These are phyloP conservation scores for Penaeus japonicus DNA, from an alignment of 1,140 invertebrate genomes.

Conservation along the genomic window DNA sequence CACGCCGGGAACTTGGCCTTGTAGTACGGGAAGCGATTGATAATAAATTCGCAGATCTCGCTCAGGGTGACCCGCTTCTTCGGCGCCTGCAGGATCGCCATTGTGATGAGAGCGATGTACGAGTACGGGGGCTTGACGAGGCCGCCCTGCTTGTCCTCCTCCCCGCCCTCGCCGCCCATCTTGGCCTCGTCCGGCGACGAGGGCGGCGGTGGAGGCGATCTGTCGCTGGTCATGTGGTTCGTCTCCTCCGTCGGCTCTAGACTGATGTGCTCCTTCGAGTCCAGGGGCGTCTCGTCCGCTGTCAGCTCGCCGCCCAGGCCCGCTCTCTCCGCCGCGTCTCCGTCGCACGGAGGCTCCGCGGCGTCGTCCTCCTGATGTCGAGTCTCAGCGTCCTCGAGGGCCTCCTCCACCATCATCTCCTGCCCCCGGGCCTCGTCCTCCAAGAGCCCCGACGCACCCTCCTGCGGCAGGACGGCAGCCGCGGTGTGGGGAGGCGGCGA, in stretches of 20 bases:
- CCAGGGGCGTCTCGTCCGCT: neutral
- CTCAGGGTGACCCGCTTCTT: conserved; percentile 96
- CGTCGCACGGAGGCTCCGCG: neutral
- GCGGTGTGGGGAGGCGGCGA: neutral
- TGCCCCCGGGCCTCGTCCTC: neutral
- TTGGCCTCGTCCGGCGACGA: conserved; percentile 10
- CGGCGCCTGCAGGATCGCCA: conserved; percentile 96
- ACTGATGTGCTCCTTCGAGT: neutral
- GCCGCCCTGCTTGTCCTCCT: conserved; percentile 61
- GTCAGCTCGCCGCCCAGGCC: neutral
- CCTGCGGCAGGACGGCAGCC: neutral
- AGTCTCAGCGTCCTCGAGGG: neutral
- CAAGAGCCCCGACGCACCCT: neutral
- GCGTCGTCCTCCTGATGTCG: neutral
- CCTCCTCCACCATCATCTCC: neutral
- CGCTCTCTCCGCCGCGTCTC: neutral
- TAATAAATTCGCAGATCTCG: conserved; percentile 99
- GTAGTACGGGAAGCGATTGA: conserved; percentile 97
- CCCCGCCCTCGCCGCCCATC: conserved; percentile 31
- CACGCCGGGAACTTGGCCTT: conserved; percentile 94
- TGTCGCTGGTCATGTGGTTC: neutral
- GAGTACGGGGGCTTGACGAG: conserved; percentile 95
- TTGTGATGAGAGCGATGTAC: conserved; percentile 97
- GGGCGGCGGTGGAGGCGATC: conserved; percentile 8
- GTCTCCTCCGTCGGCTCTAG: conserved; percentile 2